phyloP scores from a whole-genome alignment of 2,888 invertebrate genomes.

The Chromoteleia sp. region DNA sequence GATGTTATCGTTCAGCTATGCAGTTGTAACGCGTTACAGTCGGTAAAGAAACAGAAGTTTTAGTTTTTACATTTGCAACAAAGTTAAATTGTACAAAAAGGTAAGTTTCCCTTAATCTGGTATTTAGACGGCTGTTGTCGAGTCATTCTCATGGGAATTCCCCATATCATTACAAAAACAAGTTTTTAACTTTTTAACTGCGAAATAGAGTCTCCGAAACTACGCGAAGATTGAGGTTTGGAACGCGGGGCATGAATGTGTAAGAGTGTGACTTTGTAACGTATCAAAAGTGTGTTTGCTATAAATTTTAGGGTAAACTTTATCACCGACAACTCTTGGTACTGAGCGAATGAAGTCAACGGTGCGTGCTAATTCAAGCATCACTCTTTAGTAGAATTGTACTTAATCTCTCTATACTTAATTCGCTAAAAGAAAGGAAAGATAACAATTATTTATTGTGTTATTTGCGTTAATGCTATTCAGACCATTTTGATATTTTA shows the following conservation, averaged over 20 bases:
- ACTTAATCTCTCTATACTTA: no score
- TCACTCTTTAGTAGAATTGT: neutral
- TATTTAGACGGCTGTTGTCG: constrained; percentile 4
- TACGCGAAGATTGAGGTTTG: constrained; percentile 15
- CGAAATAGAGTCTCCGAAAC: constrained; percentile 23
- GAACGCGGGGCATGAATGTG: neutral
- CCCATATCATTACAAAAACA: constrained; percentile 23
- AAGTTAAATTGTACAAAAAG: constrained; percentile 19
- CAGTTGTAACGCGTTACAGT: neutral
- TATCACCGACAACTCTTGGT: constrained; percentile 3
- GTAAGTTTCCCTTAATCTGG: constrained; percentile 12
- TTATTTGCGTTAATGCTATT: no score
- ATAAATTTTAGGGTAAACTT: constrained; percentile 9
- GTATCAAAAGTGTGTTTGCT: constrained; percentile 9
- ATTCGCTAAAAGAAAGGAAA: no score
- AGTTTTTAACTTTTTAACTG: constrained; percentile 19
- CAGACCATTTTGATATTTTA: no score
- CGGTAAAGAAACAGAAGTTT: constrained; percentile 10
- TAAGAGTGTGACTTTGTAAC: neutral
- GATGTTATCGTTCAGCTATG: constrained; percentile 4
- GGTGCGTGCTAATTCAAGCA: neutral
- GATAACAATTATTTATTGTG: no score
- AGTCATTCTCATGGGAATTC: neutral
- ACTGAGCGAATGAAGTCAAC: neutral
- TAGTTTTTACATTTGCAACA: neutral